These are phyloP conservation scores for Coremacera marginata DNA, from an alignment of 2,888 invertebrate genomes.

Conservation along the genomic window DNA sequence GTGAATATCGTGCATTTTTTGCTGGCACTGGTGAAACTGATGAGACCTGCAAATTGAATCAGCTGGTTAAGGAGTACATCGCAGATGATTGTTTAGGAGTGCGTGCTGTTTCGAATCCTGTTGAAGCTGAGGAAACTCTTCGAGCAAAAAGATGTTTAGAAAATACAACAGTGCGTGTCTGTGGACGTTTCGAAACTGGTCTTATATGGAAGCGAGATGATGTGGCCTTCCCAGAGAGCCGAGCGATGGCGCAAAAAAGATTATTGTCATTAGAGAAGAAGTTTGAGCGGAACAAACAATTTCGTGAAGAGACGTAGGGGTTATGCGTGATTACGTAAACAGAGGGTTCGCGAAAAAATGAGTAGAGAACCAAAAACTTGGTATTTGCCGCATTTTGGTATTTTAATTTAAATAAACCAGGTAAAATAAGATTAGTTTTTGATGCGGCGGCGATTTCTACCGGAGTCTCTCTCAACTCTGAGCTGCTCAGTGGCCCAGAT, in stretches of 20 bases:
- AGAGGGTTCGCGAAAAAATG: too few relatives aligned
- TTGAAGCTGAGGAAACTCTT: background rate
- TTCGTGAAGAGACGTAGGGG: background rate
- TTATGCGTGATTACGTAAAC: constrained; percentile 3
- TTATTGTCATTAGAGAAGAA: constrained; percentile 34
- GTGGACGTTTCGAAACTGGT: too few relatives aligned
- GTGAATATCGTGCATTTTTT: background rate
- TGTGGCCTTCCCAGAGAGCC: constrained; percentile 45
- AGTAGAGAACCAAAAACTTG: background rate
- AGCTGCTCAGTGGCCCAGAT: constrained; percentile 57
- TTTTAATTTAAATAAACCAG: background rate
- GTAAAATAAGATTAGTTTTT: too few relatives aligned
- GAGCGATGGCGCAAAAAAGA: constrained; percentile 39
- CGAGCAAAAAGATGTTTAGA: constrained; percentile 18
- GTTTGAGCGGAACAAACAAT: constrained; percentile 34
- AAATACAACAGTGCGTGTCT: background rate
- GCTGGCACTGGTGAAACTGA: background rate
- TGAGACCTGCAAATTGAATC: background rate
- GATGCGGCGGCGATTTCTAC: constrained; percentile 29
- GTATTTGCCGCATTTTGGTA: background rate
- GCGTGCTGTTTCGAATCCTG: background rate
- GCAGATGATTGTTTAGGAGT: constrained; percentile 14
- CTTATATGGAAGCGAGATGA: too few relatives aligned
- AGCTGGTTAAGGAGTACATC: constrained; percentile 5
- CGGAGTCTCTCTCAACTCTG: constrained; percentile 52